Conservation (phyloP, 2,797 vertebrate genomes). For the Astyanax mexicanus region DNA sequence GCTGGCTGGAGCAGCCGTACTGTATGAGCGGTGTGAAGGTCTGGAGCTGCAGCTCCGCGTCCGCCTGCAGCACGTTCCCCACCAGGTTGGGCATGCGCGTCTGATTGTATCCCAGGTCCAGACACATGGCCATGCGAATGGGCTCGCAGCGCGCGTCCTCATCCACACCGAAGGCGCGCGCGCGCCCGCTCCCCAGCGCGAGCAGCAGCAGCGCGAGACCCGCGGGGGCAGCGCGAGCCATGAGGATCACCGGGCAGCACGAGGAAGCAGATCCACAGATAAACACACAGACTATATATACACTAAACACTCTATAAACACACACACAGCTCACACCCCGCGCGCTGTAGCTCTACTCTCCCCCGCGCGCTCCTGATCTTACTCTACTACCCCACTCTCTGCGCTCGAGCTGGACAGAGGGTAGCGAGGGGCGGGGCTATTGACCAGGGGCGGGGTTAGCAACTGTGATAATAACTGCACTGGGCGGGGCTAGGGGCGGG, state of each 20-base stretch:
- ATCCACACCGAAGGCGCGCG: conserved; percentile 87
- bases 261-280: not conserved
- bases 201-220: too few species aligned
- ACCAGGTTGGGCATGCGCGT: conserved; percentile 99
- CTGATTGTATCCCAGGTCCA: conserved; percentile 97
- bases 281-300: not conserved
- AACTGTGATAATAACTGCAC: too few species aligned
- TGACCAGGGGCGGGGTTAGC: not conserved
- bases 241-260: conserved; percentile 28
- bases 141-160: conserved; percentile 96
- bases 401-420: not conserved
- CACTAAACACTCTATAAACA: not conserved
- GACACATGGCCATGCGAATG: conserved; percentile 98
- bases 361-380: not conserved
- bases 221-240: conserved; percentile 58
- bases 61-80: conserved; percentile 94
- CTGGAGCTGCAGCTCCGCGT: conserved; percentile 96
- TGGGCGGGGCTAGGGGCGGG: not conserved
- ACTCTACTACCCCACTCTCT: not conserved
- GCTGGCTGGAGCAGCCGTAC: conserved; percentile 97
- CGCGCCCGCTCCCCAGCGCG: conserved; percentile 57
- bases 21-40: conserved; percentile 97
- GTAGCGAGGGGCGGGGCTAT: not conserved
- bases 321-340: not conserved
- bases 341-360: not conserved